Conservation (phyloP, 2,113 vertebrate species). For the Proteles cristata region DNA sequence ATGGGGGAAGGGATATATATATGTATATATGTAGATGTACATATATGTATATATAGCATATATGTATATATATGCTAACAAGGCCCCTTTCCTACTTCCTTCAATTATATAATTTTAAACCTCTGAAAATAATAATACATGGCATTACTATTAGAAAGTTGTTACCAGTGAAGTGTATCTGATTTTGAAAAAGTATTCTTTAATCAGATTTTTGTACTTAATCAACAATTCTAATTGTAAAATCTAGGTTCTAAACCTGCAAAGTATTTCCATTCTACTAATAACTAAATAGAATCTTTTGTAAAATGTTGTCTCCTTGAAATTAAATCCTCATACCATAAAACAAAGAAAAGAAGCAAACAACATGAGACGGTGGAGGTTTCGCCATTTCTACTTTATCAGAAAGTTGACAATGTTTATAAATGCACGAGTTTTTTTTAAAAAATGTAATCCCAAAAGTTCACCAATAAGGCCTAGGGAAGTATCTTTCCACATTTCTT, state of each 20-base stretch:
- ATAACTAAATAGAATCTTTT: slow-evolving; percentile 42
- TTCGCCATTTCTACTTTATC: background rate
- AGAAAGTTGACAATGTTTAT: background rate
- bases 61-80: background rate
- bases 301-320: slow-evolving; percentile 36
- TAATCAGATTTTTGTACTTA: background rate
- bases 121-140: background rate
- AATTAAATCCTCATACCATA: slow-evolving; percentile 39
- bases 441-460: background rate
- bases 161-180: background rate
- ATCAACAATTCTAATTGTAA: slow-evolving; percentile 35
- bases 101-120: slow-evolving; percentile 34
- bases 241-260: background rate
- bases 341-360: background rate
- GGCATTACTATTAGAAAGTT: background rate
- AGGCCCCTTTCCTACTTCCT: background rate
- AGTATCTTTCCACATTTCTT: background rate
- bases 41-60: no score
- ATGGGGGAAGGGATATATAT: background rate
- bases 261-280: slow-evolving; percentile 46
- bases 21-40: no score
- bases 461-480: background rate
- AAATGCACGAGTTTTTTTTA: background rate
- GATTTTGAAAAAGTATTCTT: slow-evolving; percentile 32
- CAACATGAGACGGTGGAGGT: background rate